Conservation (phyloP, 2,113 vertebrate species). For the Halichoerus grypus region DNA sequence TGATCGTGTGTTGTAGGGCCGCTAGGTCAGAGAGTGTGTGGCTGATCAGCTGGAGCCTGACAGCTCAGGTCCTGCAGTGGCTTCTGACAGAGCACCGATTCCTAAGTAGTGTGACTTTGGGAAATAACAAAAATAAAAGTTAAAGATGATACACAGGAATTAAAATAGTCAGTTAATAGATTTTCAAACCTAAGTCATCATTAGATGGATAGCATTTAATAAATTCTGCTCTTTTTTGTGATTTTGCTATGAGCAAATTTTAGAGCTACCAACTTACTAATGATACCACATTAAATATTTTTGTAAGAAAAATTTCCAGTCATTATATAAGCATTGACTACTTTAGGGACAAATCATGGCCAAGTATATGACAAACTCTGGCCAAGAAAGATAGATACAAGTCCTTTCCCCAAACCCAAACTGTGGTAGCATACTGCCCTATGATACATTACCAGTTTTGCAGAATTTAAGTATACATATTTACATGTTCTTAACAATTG, state of each 20-base stretch:
- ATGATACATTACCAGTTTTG: not conserved
- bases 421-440: not conserved
- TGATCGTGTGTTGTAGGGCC: not conserved
- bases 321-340: not conserved
- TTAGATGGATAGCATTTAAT: not conserved
- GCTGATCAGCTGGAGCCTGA: not conserved
- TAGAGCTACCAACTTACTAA: not conserved
- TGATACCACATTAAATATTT: not conserved
- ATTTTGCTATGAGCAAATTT: not conserved
- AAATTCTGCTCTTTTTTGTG: not conserved
- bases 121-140: constrained; percentile 27
- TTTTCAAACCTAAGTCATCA: not conserved
- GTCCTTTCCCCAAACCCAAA: not conserved
- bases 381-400: not conserved
- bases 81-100: constrained; percentile 31
- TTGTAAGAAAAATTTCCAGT: not conserved
- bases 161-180: not conserved
- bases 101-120: not conserved
- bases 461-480: not conserved
- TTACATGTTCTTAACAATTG: not conserved
- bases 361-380: not conserved
- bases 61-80: not conserved
- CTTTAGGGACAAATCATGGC: not conserved
- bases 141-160: not conserved
- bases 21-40: not conserved